Conservation (phyloP, 1,140 invertebrate species). For the Vollenhovia emeryi region DNA sequence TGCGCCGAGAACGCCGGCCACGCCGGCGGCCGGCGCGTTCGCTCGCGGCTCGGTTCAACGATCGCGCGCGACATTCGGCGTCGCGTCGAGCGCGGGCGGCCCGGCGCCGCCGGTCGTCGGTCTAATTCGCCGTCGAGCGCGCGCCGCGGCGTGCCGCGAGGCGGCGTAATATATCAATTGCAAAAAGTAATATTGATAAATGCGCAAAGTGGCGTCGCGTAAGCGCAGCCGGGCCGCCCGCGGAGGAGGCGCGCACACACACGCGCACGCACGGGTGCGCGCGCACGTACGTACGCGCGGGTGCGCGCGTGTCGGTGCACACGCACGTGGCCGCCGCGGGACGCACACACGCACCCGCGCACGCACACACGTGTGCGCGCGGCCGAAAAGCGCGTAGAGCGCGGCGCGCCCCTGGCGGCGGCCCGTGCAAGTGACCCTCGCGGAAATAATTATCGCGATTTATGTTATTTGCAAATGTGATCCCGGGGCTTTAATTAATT, state of each 20-base stretch:
- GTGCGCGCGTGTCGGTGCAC: background rate
- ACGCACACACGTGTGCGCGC: background rate
- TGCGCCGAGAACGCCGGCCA: too few relatives aligned
- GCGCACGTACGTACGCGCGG: background rate
- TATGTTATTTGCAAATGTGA: slow-evolving; percentile 81
- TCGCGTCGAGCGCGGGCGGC: background rate
- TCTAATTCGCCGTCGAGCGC: too few relatives aligned
- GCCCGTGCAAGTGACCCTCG: slow-evolving; percentile 74
- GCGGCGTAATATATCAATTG: slow-evolving; percentile 62
- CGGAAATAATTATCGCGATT: slow-evolving; percentile 83
- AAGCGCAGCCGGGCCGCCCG: slow-evolving; percentile 55
- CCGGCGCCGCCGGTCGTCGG: too few relatives aligned
- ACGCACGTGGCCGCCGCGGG: background rate
- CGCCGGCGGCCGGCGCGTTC: background rate
- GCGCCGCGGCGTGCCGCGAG: background rate
- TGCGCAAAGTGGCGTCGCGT: slow-evolving; percentile 74
- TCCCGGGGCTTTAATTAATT: slow-evolving; percentile 75
- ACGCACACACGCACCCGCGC: background rate
- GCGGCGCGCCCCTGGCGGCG: slow-evolving; percentile 78
- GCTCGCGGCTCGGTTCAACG: slow-evolving; percentile 13
- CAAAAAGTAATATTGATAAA: slow-evolving; percentile 75
- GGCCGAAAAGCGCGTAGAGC: slow-evolving; percentile 56
- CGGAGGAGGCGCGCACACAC: slow-evolving; percentile 19
- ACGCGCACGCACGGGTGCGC: background rate
- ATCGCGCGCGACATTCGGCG: slow-evolving; percentile 17